A percentile compares a stretch with the other conserved stretches of the same genome.
phyloP scores from a whole-genome alignment of 2,888 invertebrate genomes.

The Synanthedon vespiformis region DNA sequence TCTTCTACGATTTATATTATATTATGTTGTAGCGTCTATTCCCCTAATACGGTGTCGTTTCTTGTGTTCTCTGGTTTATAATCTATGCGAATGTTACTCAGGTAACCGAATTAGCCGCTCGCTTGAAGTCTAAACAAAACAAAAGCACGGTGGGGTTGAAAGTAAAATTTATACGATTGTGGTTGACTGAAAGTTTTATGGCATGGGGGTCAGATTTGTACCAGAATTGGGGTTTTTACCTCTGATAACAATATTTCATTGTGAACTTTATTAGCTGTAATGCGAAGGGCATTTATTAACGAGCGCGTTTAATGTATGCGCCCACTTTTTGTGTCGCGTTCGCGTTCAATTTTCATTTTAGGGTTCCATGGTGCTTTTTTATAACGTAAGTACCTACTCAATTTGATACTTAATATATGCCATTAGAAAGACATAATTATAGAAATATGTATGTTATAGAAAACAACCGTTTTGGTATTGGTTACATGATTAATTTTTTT shows the following conservation, averaged over 20 bases:
- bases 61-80: neutral
- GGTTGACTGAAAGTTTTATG: constrained; percentile 52
- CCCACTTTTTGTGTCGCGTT: constrained; percentile 12
- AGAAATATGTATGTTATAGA: too few species aligned
- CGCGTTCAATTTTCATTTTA: constrained; percentile 10
- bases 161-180: constrained; percentile 46
- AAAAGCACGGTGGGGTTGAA: constrained; percentile 22
- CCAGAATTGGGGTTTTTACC: constrained; percentile 41
- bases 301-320: constrained; percentile 29
- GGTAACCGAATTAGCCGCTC: constrained; percentile 40
- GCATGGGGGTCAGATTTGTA: constrained; percentile 28
- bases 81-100: constrained; percentile 23
- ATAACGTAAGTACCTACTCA: too few species aligned
- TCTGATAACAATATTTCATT: constrained; percentile 52
- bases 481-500: too few species aligned
- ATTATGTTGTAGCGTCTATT: too few species aligned
- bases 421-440: too few species aligned
- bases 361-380: constrained; percentile 4
- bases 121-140: constrained; percentile 38
- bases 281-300: constrained; percentile 45
- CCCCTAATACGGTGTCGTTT: too few species aligned
- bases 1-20: too few species aligned
- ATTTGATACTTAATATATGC: too few species aligned
- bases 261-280: constrained; percentile 53
- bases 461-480: too few species aligned